Evolutionary conservation across 2,797 vertebrate genomes (phyloP), one percentile per base, ranked within the genome.

Genomic region (Scyliorhinus canicula): DNA sequence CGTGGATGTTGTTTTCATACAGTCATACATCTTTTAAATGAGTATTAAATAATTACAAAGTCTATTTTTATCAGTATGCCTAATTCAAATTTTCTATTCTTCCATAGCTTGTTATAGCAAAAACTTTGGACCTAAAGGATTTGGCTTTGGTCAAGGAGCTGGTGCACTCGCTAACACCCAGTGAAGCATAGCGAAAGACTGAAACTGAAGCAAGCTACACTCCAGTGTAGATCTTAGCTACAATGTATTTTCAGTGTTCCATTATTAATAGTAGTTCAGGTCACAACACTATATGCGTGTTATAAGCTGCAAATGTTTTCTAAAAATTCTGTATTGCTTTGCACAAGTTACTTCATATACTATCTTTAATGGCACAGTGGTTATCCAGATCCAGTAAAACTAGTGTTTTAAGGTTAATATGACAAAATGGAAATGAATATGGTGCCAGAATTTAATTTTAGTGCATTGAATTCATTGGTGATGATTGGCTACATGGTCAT

Each of bases 51-150:
- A 44, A 44, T 44, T 82, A 16, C 40, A 6, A 7, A 44, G 16
- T 1, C 47, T 14, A 14, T 77, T 77, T 69, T 84, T 24, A 24
- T 16, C 2, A 31, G 26, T 55, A 12, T 86, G 26, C 50, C 9
- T 31, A 47, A 86, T 14, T 52, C 31, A 3, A 93, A 31, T 50
- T 74, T 60, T 50, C 0, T 44, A 0, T 71, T 57, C 55, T 57
- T 52, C 21, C 52, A 60, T 97, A 99, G 99, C 96, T 95, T 99
- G 99, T 97, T 99, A 99, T 0, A 98, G 98, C 85, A 99, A 99
- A 97, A 99, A 98, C 97, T 99, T 99, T 2, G 99, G 99, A 74
- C 99, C 98, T 88, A 99, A 99, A 96, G 99, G 99, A 93, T 99
- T 99, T 93, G 99, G 99, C 93, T 99, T 99, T 0, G 99, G 99